phyloP scores from a whole-genome alignment of 2,797 vertebrate species.

The Acridotheres tristis region DNA sequence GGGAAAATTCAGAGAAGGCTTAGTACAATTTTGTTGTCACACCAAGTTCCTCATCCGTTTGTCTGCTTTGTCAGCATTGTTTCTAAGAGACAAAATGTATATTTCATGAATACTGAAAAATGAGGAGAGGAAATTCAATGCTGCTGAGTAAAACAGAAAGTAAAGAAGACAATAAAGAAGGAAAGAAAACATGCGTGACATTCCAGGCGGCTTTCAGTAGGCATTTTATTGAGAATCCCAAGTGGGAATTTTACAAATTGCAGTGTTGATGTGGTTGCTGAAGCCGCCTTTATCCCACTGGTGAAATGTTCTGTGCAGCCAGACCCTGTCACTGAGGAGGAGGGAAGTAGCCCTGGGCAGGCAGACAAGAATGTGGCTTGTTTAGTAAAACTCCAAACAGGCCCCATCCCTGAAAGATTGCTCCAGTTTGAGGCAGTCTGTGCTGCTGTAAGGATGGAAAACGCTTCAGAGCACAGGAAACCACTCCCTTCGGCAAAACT shows the following conservation, averaged over 20 bases:
- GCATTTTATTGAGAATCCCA: background rate
- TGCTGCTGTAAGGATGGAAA: conserved; percentile 9
- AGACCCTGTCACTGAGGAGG: background rate
- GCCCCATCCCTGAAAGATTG: background rate
- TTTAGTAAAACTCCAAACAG: background rate
- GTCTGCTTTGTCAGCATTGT: conserved; percentile 21
- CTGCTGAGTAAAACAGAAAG: conserved; percentile 27
- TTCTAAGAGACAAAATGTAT: conserved; percentile 43
- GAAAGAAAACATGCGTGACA: background rate
- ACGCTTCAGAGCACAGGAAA: conserved; percentile 45
- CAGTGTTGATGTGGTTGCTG: background rate
- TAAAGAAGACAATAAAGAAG: background rate
- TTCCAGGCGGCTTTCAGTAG: conserved; percentile 40
- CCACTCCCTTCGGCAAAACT: conserved; percentile 33
- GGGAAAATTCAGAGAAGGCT: background rate
- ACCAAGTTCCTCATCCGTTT: conserved; percentile 13
- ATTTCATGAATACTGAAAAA: background rate
- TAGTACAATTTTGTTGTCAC: background rate
- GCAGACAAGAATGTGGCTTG: background rate
- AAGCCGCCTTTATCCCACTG: background rate
- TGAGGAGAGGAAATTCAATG: background rate
- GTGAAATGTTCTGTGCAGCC: background rate
- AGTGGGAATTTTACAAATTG: conserved; percentile 7
- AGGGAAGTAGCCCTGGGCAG: background rate
- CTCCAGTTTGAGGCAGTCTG: conserved; percentile 4